These are phyloP conservation scores for Python bivittatus DNA, from an alignment of 2,113 vertebrate genomes.

Conservation along the genomic window DNA sequence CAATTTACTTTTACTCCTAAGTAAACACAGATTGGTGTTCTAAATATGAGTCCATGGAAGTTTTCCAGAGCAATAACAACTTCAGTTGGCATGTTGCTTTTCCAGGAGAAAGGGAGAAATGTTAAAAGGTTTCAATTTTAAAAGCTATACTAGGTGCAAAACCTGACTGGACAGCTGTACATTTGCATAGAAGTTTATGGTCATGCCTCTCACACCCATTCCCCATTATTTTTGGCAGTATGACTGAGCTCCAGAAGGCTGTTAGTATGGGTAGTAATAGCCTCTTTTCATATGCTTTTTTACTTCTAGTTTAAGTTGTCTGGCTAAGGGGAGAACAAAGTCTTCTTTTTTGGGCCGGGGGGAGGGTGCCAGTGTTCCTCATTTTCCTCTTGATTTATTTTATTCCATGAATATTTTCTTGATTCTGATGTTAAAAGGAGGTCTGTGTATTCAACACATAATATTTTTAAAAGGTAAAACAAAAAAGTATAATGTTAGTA, in stretches of 20 bases:
- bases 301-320: not conserved
- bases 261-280: slow-evolving; percentile 2
- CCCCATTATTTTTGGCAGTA: slow-evolving; percentile 11
- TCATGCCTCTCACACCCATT: not conserved
- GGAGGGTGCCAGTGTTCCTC: not conserved
- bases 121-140: slow-evolving; percentile 32
- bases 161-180: slow-evolving; percentile 23
- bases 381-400: not conserved
- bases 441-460: not conserved
- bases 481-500: not conserved
- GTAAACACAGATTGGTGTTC: slow-evolving; percentile 58
- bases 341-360: not conserved
- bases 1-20: slow-evolving; percentile 61
- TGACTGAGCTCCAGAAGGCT: slow-evolving; percentile 25
- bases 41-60: slow-evolving; percentile 49
- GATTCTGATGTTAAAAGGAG: not conserved
- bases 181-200: slow-evolving; percentile 12
- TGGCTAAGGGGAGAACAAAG: not conserved
- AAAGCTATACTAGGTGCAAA: slow-evolving; percentile 7
- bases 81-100: slow-evolving; percentile 12
- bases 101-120: slow-evolving; percentile 47
- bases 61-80: slow-evolving; percentile 44
- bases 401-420: not conserved
- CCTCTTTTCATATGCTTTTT: not conserved
- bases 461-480: not conserved